A percentile compares a stretch with the other conserved stretches of the same genome.
phyloP scores from a whole-genome alignment of 2,113 vertebrate species.

The Oncorhynchus clarkii region DNA sequence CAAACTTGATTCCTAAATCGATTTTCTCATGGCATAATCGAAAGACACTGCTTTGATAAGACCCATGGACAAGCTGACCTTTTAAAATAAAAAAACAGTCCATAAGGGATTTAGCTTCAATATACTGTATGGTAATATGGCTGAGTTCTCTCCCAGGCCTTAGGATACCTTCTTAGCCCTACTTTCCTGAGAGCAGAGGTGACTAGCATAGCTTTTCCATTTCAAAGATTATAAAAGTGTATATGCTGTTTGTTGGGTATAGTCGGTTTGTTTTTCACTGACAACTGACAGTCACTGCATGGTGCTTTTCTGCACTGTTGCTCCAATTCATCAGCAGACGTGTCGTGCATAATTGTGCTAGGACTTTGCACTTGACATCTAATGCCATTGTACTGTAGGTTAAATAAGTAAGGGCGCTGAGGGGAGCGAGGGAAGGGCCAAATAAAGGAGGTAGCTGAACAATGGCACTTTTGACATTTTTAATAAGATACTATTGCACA shows the following conservation, averaged over 20 bases:
- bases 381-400: background rate
- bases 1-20: background rate
- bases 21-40: background rate
- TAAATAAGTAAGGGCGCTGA: background rate
- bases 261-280: background rate
- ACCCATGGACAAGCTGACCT: conserved; percentile 20
- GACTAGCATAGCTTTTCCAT: background rate
- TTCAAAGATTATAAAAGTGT: background rate
- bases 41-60: conserved; percentile 9
- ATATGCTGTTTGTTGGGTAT: background rate
- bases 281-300: background rate
- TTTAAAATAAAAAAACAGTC: conserved; percentile 26
- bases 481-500: conserved; percentile 18
- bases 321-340: background rate
- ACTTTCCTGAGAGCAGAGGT: background rate
- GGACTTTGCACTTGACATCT: background rate
- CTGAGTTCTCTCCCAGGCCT: background rate
- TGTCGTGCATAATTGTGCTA: background rate
- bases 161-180: conserved; percentile 10
- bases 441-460: conserved; percentile 7
- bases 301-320: background rate
- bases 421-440: no score
- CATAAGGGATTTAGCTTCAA: conserved; percentile 14
- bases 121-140: background rate
- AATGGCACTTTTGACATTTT: conserved; percentile 3